Conservation (phyloP, 2,113 vertebrate genomes). For the Catharus fuscescens region DNA sequence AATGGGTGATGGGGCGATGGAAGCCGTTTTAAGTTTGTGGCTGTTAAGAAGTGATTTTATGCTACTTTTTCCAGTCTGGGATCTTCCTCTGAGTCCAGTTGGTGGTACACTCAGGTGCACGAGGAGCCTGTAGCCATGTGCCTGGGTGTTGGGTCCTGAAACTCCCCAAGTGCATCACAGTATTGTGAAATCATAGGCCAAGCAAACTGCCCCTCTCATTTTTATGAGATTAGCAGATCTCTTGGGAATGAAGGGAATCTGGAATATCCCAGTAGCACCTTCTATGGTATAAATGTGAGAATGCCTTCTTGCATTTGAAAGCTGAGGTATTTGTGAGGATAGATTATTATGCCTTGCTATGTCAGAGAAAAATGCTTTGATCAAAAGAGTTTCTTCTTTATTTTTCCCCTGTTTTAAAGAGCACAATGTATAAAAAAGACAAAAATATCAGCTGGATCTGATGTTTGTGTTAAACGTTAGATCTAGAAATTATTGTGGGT, state of each 20-base stretch:
- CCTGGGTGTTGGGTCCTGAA: not conserved
- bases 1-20: rapidly evolving
- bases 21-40: not conserved
- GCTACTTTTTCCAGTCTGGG: not conserved
- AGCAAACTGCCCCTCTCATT: not conserved
- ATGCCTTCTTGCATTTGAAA: conserved; percentile 4
- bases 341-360: not conserved
- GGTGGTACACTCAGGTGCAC: not conserved
- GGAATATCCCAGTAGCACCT: conserved; percentile 22
- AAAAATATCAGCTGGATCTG: not conserved
- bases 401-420: not conserved
- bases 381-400: not conserved
- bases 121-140: not conserved
- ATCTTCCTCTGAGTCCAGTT: not conserved
- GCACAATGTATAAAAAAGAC: not conserved
- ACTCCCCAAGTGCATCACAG: not conserved
- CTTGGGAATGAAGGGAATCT: conserved; percentile 36
- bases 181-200: not conserved
- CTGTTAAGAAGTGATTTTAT: not conserved
- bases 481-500: not conserved
- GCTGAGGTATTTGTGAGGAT: conserved; percentile 20
- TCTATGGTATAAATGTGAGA: conserved; percentile 30
- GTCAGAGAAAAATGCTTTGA: conserved; percentile 31
- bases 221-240: conserved; percentile 21
- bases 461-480: not conserved